A percentile compares a stretch with the other conserved stretches of the same genome.
phyloP scores from a whole-genome alignment of 2,797 vertebrate genomes.

The Micropoecilia bifurca region DNA sequence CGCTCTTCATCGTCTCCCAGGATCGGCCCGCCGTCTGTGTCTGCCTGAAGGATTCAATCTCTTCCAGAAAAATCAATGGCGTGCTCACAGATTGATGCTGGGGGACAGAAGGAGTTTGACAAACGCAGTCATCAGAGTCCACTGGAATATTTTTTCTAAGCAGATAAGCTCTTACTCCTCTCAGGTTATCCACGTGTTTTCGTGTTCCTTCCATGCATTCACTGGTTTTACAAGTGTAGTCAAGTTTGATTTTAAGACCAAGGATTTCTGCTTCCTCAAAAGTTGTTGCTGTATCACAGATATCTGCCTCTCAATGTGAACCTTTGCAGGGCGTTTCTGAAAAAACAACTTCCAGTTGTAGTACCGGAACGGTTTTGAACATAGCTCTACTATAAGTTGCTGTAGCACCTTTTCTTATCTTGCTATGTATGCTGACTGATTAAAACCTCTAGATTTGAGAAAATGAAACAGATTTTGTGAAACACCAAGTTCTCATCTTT shows the following conservation, averaged over 20 bases:
- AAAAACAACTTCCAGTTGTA: not conserved
- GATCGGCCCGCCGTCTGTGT: slow-evolving; percentile 44
- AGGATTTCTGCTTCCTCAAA: slow-evolving; percentile 11
- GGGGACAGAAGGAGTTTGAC: slow-evolving; percentile 55
- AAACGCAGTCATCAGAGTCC: slow-evolving; percentile 54
- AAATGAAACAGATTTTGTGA: not conserved
- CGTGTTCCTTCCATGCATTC: slow-evolving; percentile 3
- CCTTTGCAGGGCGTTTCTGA: not conserved
- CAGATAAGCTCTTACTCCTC: slow-evolving; percentile 13
- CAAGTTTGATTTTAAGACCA: slow-evolving; percentile 3
- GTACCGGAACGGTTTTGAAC: not conserved
- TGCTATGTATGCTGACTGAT: not conserved
- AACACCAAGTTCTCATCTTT: not conserved
- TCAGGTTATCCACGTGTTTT: slow-evolving; percentile 14
- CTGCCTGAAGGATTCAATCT: slow-evolving; percentile 72
- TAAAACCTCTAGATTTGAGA: not conserved
- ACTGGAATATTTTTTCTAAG: slow-evolving; percentile 29
- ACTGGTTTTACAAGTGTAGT: not conserved
- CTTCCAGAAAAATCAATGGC: slow-evolving; percentile 70
- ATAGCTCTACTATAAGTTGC: not conserved
- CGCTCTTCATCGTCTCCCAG: slow-evolving; percentile 29
- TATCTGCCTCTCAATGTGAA: not conserved
- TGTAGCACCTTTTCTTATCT: not conserved
- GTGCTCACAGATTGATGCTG: slow-evolving; percentile 54
- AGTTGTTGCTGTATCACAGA: not conserved